These are phyloP conservation scores for Cotesia vestalis DNA, from an alignment of 1,140 invertebrate genomes.

Conservation along the genomic window DNA sequence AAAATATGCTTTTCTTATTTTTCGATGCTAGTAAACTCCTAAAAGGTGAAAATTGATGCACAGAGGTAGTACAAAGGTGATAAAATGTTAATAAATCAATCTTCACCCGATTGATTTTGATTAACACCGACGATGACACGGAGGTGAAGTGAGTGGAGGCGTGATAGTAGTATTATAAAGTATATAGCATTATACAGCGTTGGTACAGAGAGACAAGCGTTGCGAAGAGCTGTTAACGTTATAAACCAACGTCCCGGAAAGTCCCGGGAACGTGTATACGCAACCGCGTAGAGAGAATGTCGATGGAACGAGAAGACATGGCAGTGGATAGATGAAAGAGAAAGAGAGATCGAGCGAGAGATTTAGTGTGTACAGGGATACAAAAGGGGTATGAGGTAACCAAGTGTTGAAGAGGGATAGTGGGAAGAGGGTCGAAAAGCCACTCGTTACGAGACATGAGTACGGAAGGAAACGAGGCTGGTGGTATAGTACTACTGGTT, in stretches of 20 bases:
- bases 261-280: conserved; percentile 25
- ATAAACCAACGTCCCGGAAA: conserved; percentile 36
- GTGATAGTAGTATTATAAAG: conserved; percentile 6
- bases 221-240: conserved; percentile 38
- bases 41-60: not conserved
- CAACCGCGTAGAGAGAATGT: conserved; percentile 29
- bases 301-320: conserved; percentile 19
- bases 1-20: too few relatives aligned
- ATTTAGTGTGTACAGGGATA: not conserved
- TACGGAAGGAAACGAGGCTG: conserved; percentile 35
- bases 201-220: not conserved
- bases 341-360: not conserved
- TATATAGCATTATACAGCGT: not conserved
- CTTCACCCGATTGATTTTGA: conserved; percentile 36
- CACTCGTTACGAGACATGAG: conserved; percentile 34
- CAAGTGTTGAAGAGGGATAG: not conserved
- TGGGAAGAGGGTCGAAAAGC: conserved; percentile 28
- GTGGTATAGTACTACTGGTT: not conserved
- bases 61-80: conserved; percentile 11
- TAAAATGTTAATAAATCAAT: conserved; percentile 39
- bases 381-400: conserved; percentile 1
- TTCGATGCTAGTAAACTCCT: too few relatives aligned
- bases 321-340: conserved; percentile 12
- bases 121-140: conserved; percentile 27
- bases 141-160: conserved; percentile 5